Conservation (phyloP, 2,888 invertebrate genomes). For the Zelleria hepariella region DNA sequence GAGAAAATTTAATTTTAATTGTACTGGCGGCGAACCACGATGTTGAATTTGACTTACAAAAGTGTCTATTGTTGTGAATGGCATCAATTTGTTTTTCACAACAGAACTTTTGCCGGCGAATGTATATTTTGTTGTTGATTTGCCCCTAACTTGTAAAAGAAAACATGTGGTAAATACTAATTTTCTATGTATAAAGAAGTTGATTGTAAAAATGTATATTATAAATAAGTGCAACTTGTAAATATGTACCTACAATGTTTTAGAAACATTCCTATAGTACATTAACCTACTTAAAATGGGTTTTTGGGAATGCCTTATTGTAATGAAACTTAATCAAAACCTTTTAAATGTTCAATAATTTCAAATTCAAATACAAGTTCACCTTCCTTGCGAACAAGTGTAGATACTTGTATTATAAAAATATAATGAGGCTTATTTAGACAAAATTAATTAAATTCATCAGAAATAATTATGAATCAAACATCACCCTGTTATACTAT, state of each 20-base stretch:
- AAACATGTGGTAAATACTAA: background rate
- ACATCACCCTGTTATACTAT: background rate
- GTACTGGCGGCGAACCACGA: too few species aligned
- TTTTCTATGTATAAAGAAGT: background rate
- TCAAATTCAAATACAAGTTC: background rate
- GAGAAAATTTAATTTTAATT: too few species aligned
- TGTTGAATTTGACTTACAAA: too few species aligned
- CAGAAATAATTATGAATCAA: background rate
- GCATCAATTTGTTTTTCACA: too few species aligned
- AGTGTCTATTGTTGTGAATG: too few species aligned
- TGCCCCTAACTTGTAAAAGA: too few species aligned
- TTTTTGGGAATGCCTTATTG: background rate
- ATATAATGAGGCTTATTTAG: background rate
- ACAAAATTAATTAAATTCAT: background rate
- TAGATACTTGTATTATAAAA: too few species aligned
- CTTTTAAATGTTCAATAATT: too few species aligned
- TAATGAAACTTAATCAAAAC: too few species aligned
- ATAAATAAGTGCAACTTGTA: background rate
- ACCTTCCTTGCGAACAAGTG: background rate
- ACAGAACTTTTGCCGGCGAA: too few species aligned
- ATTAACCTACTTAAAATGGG: background rate
- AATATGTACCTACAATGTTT: conserved; percentile 20
- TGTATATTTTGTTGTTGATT: too few species aligned
- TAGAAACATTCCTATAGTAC: conserved; percentile 9
- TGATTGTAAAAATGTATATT: background rate